Percentiles rank a stretch among this genome's conserved stretches.
Conservation (phyloP, 2,797 vertebrate genomes). For the Vespertilio murinus region DNA sequence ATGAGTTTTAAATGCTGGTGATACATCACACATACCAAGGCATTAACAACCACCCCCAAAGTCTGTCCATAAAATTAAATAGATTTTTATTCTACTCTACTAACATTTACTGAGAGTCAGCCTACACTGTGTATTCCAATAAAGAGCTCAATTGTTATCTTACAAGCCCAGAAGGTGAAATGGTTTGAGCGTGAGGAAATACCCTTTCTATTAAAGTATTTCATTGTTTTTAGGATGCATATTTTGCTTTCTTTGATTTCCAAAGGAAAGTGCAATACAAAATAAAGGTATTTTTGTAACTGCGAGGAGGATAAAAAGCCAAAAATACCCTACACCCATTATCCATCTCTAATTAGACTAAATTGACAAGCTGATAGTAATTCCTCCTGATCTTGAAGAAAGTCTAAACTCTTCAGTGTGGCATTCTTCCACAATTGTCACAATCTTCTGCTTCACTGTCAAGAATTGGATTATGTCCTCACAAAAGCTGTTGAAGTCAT, state of each 20-base stretch:
- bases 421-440: background rate
- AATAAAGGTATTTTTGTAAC: constrained; percentile 16
- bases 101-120: background rate
- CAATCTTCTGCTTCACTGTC: background rate
- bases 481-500: background rate
- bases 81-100: background rate
- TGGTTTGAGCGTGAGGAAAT: constrained; percentile 20
- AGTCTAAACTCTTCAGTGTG: background rate
- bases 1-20: background rate
- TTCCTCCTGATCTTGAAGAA: background rate
- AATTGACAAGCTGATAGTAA: background rate
- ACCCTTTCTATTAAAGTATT: constrained; percentile 35
- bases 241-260: constrained; percentile 62
- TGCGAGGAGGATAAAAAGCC: background rate
- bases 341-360: background rate
- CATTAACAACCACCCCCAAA: background rate
- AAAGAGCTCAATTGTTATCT: constrained; percentile 4
- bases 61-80: background rate
- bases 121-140: background rate
- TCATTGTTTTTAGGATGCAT: background rate
- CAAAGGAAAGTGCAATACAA: background rate
- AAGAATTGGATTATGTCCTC: background rate
- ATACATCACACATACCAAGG: background rate
- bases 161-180: background rate
- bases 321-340: background rate